Evolutionary conservation across 2,888 invertebrate genomes (phyloP).

Genomic region (Oxyteleia sp.): DNA sequence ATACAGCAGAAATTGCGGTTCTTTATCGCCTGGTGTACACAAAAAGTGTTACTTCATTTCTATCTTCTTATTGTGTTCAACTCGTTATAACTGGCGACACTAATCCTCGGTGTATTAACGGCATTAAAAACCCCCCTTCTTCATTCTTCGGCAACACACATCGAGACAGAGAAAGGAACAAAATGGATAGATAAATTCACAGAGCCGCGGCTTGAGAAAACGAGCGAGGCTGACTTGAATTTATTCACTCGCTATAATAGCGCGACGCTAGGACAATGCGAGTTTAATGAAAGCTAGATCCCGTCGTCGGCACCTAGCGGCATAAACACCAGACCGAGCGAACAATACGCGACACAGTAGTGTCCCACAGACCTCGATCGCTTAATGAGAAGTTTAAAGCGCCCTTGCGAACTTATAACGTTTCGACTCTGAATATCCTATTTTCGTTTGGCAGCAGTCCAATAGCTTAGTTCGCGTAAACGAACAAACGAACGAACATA

Average conservation of each 20-base stretch:
- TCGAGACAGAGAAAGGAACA: conserved; percentile 3
- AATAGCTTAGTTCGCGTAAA: too few species aligned
- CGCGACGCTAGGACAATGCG: conserved; percentile 83
- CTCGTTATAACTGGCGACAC: conserved; percentile 48
- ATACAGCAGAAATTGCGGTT: conserved; percentile 35
- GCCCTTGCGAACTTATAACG: too few species aligned
- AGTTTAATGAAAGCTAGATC: conserved; percentile 85
- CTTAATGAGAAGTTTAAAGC: too few species aligned
- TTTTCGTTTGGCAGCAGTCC: too few species aligned
- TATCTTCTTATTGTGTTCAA: conserved; percentile 53
- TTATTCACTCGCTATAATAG: conserved; percentile 84
- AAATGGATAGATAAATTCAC: conserved; percentile 60
- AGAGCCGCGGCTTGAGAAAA: conserved; percentile 39
- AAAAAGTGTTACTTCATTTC: conserved; percentile 40
- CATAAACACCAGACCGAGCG: too few species aligned
- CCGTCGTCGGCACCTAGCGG: too few species aligned
- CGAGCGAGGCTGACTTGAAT: conserved; percentile 78
- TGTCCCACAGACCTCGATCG: too few species aligned
- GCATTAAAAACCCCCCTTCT: conserved; percentile 29
- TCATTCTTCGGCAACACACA: not conserved
- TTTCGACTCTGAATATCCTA: too few species aligned
- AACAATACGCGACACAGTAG: too few species aligned
- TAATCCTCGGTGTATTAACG: conserved; percentile 49
- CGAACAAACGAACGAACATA: too few species aligned
- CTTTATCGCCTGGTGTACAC: conserved; percentile 32